These are phyloP conservation scores for Labroides dimidiatus DNA, from an alignment of 2,797 vertebrate genomes.

Conservation along the genomic window DNA sequence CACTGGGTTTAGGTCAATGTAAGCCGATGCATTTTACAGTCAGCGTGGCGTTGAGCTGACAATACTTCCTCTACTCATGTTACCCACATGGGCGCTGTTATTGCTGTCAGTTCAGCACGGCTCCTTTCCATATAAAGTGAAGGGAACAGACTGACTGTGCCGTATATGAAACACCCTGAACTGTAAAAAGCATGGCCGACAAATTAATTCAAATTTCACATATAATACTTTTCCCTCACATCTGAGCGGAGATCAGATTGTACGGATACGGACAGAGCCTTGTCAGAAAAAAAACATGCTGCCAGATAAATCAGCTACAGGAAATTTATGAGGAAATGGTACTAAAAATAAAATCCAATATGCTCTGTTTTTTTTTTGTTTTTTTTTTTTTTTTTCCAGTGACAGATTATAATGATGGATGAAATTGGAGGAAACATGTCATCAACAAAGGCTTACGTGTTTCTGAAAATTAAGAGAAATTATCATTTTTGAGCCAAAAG, in stretches of 20 bases:
- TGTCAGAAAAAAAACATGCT: neutral
- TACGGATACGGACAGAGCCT: neutral
- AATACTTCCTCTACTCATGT: neutral
- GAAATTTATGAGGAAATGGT: neutral
- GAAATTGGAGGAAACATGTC: neutral
- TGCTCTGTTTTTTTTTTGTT: neutral
- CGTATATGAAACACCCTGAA: neutral
- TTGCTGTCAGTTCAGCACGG: no score
- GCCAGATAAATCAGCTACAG: neutral
- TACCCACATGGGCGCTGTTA: no score
- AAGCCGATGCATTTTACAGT: neutral
- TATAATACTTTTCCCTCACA: neutral
- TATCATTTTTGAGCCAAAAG: neutral
- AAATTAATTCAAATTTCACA: neutral
- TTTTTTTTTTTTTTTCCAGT: neutral
- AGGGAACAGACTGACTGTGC: no score
- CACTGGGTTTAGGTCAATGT: neutral
- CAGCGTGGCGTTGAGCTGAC: neutral
- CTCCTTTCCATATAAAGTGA: neutral
- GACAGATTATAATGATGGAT: neutral
- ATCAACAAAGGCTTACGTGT: neutral
- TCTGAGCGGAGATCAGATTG: neutral
- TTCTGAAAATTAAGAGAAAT: neutral
- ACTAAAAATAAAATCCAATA: slow-evolving; percentile 1
- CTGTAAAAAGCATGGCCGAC: neutral